Base-by-base conservation (phyloP, 1,140 invertebrate species). In the Psix sp. region DNA sequence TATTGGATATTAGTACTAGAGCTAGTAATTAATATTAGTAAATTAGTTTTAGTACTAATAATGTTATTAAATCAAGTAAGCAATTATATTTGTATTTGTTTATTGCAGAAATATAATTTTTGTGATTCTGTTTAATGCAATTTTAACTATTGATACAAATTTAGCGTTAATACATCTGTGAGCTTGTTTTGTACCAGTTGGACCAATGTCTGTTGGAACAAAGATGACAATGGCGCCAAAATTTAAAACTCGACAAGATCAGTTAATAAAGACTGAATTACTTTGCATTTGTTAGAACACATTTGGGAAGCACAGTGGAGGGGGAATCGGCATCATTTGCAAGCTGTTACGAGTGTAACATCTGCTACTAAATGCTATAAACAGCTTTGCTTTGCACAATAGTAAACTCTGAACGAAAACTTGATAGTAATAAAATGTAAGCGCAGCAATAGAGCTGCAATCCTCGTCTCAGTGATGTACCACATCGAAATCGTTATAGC, bases 251-350 rank as follows among this genome's bases (percentile, higher is more conserved):
- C 13, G 33, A 5, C 18, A 29, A 48, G 15, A 29, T 13, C 31
- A 59, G 63, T 74, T 65, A 49, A 65, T 65, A 16, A 51, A 36
- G 46, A 26, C 42, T 67, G 65, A 77, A 76, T 79, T 73, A 78
- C 67, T 72, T 71, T 63, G 68, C 38, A 71, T 80, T 76, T 38
- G 76, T 76, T 79, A 72, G 66, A 77, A 63, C 42, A 26, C 26
- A 45, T 71, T 79, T 72, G 78, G 72, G 66, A 45, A 40, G 38
- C 26, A 51, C 18, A 60, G 46, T 11, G 42, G 62, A 9, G 39
- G 67, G 71, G n/a, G n/a, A n/a, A 79, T 78, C 63, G 80, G 79
- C 78, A 81, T 82, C 82, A 82, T 83, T 83, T 82, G 77, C 82
- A 83, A 82, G 80, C 80, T 82, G 80, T 81, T 83, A 81, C 82